Evolutionary conservation across 2,888 invertebrate species (phyloP).

Genomic region (Hydroisotoma schaefferi): DNA sequence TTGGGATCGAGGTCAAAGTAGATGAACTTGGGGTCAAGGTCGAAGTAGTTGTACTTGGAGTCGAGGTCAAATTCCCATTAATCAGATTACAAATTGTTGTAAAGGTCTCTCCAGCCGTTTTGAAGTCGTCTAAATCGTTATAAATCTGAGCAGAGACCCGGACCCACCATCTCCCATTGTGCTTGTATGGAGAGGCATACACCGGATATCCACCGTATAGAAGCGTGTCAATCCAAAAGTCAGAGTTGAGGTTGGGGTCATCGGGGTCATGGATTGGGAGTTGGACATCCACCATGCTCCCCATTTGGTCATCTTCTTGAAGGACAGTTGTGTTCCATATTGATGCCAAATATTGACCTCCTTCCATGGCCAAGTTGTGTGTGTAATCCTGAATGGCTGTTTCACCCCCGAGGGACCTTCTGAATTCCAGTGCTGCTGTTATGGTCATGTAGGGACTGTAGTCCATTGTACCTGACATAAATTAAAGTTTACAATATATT

Average conservation of each 20-base stretch:
- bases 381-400: constrained; percentile 31
- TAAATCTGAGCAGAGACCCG: constrained; percentile 33
- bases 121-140: constrained; percentile 27
- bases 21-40: too few relatives aligned
- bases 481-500: too few relatives aligned
- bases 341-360: constrained; percentile 21
- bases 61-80: constrained; percentile 17
- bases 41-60: too few relatives aligned
- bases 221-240: constrained; percentile 25
- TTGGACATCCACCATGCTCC: constrained; percentile 31
- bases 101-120: constrained; percentile 20
- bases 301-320: constrained; percentile 30
- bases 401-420: constrained; percentile 33
- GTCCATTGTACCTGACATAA: constrained; percentile 36
- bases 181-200: constrained; percentile 16
- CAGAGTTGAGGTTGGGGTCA: background rate
- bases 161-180: constrained; percentile 25
- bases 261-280: constrained; percentile 24
- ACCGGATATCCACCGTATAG: constrained; percentile 16
- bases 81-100: constrained; percentile 19
- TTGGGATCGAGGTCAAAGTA: too few relatives aligned
- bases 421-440: constrained; percentile 31
- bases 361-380: constrained; percentile 29
- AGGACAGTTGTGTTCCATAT: constrained; percentile 20
- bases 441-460: constrained; percentile 37